Evolutionary conservation across 2,888 invertebrate species (phyloP).

Genomic region (Brachypalpus laphriformis): DNA sequence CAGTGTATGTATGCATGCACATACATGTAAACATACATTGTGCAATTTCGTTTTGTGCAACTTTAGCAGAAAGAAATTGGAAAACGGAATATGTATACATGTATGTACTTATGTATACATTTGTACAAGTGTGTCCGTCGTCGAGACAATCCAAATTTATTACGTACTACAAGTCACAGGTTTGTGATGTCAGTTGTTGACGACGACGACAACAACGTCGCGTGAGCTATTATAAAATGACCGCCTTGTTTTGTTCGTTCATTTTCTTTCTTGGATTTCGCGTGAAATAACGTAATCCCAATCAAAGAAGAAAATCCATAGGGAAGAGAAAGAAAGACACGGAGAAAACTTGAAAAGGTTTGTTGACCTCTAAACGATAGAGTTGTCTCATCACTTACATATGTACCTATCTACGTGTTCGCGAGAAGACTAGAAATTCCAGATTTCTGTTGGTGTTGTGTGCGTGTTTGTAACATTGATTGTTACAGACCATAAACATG

Average conservation of each 20-base stretch:
- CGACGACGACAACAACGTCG: background rate
- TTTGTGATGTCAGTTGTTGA: slow-evolving; percentile 37
- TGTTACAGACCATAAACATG: background rate
- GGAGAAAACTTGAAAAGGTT: slow-evolving; percentile 34
- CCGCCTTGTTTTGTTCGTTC: slow-evolving; percentile 2
- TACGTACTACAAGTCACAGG: slow-evolving; percentile 6
- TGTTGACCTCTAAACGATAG: slow-evolving; percentile 44
- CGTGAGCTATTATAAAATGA: slow-evolving; percentile 15
- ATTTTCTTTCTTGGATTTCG: slow-evolving; percentile 30
- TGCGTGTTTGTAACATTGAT: background rate
- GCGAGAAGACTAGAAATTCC: slow-evolving; percentile 32
- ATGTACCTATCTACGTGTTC: background rate
- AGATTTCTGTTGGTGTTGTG: slow-evolving; percentile 2
- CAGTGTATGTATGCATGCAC: background rate
- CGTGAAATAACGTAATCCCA: slow-evolving; percentile 46
- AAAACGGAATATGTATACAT: background rate
- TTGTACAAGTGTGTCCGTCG: background rate
- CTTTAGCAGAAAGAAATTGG: background rate
- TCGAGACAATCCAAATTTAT: slow-evolving; percentile 7
- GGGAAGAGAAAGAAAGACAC: slow-evolving; percentile 1
- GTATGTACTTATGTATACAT: background rate
- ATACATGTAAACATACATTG: background rate
- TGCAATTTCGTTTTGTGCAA: background rate
- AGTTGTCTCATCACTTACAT: background rate
- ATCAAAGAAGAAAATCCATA: slow-evolving; percentile 19